A percentile compares a stretch with the other conserved stretches of the same genome.
Evolutionary conservation across 1,140 invertebrate genomes (phyloP).

Genomic region (Saccostrea glomerata): DNA sequence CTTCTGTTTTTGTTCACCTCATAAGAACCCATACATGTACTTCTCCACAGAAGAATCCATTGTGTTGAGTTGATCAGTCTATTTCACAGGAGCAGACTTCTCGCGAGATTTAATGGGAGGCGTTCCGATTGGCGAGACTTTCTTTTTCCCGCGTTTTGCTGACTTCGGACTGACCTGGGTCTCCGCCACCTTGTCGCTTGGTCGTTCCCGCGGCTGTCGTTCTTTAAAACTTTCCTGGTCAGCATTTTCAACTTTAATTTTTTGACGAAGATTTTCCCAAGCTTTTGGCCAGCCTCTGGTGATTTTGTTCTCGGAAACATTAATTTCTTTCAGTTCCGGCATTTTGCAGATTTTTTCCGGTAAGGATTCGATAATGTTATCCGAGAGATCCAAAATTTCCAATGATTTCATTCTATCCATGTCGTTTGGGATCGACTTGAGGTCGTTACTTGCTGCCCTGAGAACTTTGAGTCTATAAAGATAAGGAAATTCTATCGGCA

Average conservation of each 20-base stretch:
- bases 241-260: constrained; percentile 57
- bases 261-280: constrained; percentile 70
- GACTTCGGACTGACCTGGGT: constrained; percentile 64
- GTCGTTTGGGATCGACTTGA: constrained; percentile 68
- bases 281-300: constrained; percentile 70
- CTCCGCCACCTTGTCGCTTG: constrained; percentile 59
- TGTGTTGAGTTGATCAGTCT: too few relatives aligned
- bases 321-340: constrained; percentile 67
- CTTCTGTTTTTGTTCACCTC: too few relatives aligned
- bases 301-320: constrained; percentile 75
- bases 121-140: constrained; percentile 45
- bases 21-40: too few relatives aligned
- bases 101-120: constrained; percentile 49
- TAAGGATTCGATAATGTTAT: constrained; percentile 74
- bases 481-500: constrained; percentile 76
- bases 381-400: constrained; percentile 72
- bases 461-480: constrained; percentile 72
- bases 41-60: too few relatives aligned
- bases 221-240: constrained; percentile 69
- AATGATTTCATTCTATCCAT: constrained; percentile 72
- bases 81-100: constrained; percentile 56
- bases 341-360: constrained; percentile 76
- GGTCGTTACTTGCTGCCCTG: constrained; percentile 66
- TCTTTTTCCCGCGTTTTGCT: constrained; percentile 58
- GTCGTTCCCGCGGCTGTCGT: constrained; percentile 65